Conservation (phyloP, 2,888 invertebrate species). For the Sycophila texana region DNA sequence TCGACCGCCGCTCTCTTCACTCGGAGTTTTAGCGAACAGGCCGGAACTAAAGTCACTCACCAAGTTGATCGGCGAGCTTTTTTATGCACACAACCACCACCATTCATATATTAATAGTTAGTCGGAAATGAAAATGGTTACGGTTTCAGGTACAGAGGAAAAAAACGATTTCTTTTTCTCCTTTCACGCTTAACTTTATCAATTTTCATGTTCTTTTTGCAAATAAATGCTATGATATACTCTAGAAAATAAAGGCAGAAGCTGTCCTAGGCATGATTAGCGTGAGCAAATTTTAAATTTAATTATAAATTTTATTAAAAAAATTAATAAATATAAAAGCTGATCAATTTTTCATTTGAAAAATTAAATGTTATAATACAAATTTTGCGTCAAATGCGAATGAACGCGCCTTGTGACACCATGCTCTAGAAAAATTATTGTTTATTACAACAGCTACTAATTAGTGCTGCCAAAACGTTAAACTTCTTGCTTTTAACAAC, state of each 20-base stretch:
- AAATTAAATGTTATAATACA: conserved; percentile 6
- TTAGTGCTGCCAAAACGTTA: conserved; percentile 41
- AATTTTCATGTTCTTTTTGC: conserved; percentile 10
- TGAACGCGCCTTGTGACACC: conserved; percentile 41
- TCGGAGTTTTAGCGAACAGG: conserved; percentile 94
- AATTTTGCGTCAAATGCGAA: conserved; percentile 32
- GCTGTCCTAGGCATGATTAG: conserved; percentile 50
- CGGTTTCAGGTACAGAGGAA: conserved; percentile 7
- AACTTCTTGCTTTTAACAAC: conserved; percentile 35
- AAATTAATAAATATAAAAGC: conserved; percentile 8
- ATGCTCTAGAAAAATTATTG: conserved; percentile 47
- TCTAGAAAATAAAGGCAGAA: conserved; percentile 37
- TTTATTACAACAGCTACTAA: conserved; percentile 26
- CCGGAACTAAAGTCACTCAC: conserved; percentile 96
- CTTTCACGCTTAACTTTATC: conserved; percentile 1
- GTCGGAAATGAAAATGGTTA: conserved; percentile 47
- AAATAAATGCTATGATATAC: conserved; percentile 19
- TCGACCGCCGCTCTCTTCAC: conserved; percentile 87
- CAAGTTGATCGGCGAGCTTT: conserved; percentile 94
- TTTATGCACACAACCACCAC: conserved; percentile 57
- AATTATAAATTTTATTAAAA: neutral
- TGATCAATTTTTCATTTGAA: conserved; percentile 10
- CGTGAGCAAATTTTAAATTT: conserved; percentile 37
- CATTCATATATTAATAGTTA: conserved; percentile 69
- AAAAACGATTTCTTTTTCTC: conserved; percentile 24